A percentile compares a stretch with the other conserved stretches of the same genome.
These are phyloP conservation scores for Glyphotaelius pellucidus DNA, from an alignment of 2,888 invertebrate genomes.

Conservation along the genomic window DNA sequence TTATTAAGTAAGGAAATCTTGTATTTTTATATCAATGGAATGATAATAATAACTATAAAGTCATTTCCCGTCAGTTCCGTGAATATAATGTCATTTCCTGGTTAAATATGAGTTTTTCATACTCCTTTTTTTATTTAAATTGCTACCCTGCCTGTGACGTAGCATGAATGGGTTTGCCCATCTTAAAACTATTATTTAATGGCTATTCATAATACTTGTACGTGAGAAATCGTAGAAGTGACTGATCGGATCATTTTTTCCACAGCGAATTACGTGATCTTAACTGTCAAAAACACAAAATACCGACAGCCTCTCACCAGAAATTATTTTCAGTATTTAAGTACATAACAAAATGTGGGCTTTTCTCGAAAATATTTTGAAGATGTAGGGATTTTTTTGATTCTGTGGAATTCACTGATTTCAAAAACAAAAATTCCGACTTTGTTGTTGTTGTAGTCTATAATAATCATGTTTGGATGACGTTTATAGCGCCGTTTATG, in stretches of 20 bases:
- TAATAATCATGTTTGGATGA: too few species aligned
- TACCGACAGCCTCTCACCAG: neutral
- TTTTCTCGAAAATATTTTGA: too few species aligned
- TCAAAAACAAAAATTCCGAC: too few species aligned
- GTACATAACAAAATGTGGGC: too few species aligned
- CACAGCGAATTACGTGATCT: neutral
- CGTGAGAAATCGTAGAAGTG: neutral
- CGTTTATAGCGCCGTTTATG: too few species aligned
- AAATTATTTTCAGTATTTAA: neutral
- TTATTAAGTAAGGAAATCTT: neutral
- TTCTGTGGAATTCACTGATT: too few species aligned
- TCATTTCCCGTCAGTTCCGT: neutral
- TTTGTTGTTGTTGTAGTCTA: too few species aligned
- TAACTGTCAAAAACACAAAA: too few species aligned
- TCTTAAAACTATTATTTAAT: neutral
- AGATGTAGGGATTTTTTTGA: too few species aligned
- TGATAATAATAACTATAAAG: neutral
- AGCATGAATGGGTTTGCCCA: neutral
- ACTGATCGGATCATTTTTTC: neutral
- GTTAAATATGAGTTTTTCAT: neutral
- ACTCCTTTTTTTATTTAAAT: neutral
- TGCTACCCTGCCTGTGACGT: neutral
- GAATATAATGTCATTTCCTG: neutral
- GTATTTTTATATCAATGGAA: neutral
- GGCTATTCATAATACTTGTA: neutral